A percentile compares a stretch with the other conserved stretches of the same genome.
These are phyloP conservation scores for Macrotus californicus DNA, from an alignment of 2,113 vertebrate species.

Conservation along the genomic window DNA sequence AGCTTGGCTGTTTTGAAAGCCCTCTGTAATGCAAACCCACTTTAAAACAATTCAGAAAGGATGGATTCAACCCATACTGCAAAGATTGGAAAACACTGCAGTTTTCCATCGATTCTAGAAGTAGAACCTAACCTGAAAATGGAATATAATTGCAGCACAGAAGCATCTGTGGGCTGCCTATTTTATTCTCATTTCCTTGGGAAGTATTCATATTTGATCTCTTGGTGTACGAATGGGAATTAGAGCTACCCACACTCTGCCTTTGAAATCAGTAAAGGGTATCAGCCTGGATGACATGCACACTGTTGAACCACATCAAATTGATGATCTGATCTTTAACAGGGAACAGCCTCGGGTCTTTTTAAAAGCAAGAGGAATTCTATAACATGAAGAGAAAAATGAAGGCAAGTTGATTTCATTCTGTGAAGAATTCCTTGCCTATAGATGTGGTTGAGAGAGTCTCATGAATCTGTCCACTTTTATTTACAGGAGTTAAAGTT, in stretches of 20 bases:
- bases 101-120: constrained; percentile 55
- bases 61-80: constrained; percentile 11
- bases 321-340: constrained; percentile 64
- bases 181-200: constrained; percentile 62
- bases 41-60: constrained; percentile 55
- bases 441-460: accelerated
- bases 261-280: constrained; percentile 60
- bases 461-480: not conserved
- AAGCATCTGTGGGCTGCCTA: constrained; percentile 62
- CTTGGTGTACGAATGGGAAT: constrained; percentile 54
- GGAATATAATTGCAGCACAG: constrained; percentile 64
- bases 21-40: not conserved
- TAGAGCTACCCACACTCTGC: constrained; percentile 60
- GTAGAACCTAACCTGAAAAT: constrained; percentile 44
- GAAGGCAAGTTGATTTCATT: not conserved
- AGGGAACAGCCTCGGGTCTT: constrained; percentile 24
- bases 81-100: constrained; percentile 24
- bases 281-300: constrained; percentile 50
- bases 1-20: constrained; percentile 25
- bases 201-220: constrained; percentile 74
- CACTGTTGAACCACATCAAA: constrained; percentile 53
- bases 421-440: not conserved
- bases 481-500: not conserved
- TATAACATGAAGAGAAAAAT: constrained; percentile 42
- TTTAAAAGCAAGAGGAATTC: constrained; percentile 41